Evolutionary conservation across 2,797 vertebrate species (phyloP).

Genomic region (Schizothorax lantsangensis): DNA sequence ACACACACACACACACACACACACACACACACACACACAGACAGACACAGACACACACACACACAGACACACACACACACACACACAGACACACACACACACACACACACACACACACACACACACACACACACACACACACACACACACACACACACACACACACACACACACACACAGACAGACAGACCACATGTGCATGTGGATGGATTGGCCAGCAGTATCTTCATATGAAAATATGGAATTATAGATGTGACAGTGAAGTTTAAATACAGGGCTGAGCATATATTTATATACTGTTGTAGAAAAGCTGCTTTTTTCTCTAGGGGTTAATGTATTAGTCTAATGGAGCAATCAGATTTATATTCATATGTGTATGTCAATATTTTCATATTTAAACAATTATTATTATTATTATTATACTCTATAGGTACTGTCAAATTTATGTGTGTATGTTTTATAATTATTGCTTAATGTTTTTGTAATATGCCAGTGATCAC

Average conservation of each 20-base stretch:
- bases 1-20: constrained; percentile 25
- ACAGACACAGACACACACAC: constrained; percentile 32
- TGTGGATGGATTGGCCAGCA: constrained; percentile 47
- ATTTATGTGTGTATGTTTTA: neutral
- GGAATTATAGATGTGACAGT: constrained; percentile 33
- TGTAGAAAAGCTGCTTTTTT: neutral
- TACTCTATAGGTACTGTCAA: neutral
- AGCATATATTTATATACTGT: neutral
- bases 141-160: constrained; percentile 42
- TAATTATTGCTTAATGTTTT: neutral
- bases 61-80: constrained; percentile 29
- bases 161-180: neutral
- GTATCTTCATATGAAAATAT: constrained; percentile 52
- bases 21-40: constrained; percentile 17
- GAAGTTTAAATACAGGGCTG: constrained; percentile 30
- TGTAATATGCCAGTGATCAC: neutral
- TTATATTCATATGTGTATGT: neutral
- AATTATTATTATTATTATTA: neutral
- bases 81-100: constrained; percentile 14
- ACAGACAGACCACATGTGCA: constrained; percentile 21
- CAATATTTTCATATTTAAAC: neutral
- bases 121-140: constrained; percentile 11
- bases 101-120: constrained; percentile 39
- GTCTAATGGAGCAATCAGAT: neutral
- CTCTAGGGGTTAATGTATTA: neutral